Percentiles rank a stretch among this genome's conserved stretches.
Conservation (phyloP, 2,113 vertebrate genomes). For the Sialia sialis region DNA sequence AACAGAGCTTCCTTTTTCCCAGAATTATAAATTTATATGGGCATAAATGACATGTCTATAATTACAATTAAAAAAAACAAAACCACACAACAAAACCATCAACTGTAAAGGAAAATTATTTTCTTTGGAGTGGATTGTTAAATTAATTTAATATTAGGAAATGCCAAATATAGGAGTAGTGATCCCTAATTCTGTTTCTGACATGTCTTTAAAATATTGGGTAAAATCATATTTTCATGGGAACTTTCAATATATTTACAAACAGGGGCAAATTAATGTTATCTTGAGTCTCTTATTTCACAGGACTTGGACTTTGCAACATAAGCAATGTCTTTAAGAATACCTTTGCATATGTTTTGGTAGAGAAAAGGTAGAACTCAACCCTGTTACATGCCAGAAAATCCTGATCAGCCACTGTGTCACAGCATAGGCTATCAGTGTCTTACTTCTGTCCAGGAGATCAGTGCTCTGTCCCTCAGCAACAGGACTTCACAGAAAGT, state of each 20-base stretch:
- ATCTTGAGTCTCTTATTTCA: not conserved
- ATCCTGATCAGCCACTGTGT: not conserved
- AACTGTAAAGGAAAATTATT: not conserved
- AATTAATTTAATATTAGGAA: not conserved
- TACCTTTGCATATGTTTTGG: not conserved
- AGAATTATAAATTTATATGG: not conserved
- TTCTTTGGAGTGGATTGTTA: not conserved
- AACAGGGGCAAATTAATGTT: not conserved
- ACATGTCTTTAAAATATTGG: not conserved
- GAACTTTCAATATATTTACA: not conserved
- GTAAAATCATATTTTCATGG: not conserved
- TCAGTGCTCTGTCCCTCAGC: not conserved
- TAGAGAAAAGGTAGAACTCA: not conserved
- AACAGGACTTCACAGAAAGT: not conserved
- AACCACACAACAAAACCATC: not conserved
- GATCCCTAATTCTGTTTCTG: not conserved
- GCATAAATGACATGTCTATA: not conserved
- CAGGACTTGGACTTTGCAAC: not conserved
- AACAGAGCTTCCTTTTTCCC: not conserved
- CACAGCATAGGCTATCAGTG: not conserved
- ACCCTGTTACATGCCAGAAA: not conserved
- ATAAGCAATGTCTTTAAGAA: not conserved
- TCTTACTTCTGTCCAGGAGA: not conserved
- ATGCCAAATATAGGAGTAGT: not conserved
- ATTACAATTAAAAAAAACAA: not conserved